Evolutionary conservation across 2,888 invertebrate genomes (phyloP).

Genomic region (Andricus curvator): DNA sequence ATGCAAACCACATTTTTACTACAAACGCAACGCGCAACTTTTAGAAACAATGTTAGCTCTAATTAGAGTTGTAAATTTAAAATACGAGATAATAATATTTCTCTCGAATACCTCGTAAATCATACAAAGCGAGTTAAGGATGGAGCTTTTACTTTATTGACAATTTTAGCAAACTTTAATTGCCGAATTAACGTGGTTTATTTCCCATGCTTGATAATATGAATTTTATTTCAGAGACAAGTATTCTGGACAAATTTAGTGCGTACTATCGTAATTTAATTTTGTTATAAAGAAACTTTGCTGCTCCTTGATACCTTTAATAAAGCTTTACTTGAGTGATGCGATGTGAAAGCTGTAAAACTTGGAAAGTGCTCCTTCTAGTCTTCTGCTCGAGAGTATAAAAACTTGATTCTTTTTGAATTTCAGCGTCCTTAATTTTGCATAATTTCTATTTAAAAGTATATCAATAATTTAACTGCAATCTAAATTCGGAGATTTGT

Average conservation of each 20-base stretch:
- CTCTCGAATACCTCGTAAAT: background rate
- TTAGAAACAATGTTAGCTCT: too few species aligned
- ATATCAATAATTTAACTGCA: background rate
- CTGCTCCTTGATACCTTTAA: slow-evolving; percentile 2
- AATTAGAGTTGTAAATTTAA: too few species aligned
- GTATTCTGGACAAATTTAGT: background rate
- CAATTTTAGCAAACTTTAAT: background rate
- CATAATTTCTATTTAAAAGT: background rate
- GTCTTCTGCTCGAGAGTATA: background rate
- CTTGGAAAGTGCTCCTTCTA: background rate
- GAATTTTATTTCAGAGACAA: background rate
- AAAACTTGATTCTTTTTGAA: background rate
- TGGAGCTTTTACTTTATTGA: background rate
- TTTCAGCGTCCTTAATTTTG: background rate
- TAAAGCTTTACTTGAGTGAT: background rate
- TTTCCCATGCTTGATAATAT: background rate
- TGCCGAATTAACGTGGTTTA: background rate
- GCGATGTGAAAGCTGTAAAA: background rate
- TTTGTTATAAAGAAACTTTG: background rate
- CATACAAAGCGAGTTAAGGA: background rate
- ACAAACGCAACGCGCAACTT: too few species aligned
- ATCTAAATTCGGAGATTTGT: background rate
- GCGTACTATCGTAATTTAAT: background rate
- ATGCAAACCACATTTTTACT: too few species aligned
- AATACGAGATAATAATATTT: too few species aligned